Conservation (phyloP, 1,140 invertebrate species). For the Cheumatopsyche charites region DNA sequence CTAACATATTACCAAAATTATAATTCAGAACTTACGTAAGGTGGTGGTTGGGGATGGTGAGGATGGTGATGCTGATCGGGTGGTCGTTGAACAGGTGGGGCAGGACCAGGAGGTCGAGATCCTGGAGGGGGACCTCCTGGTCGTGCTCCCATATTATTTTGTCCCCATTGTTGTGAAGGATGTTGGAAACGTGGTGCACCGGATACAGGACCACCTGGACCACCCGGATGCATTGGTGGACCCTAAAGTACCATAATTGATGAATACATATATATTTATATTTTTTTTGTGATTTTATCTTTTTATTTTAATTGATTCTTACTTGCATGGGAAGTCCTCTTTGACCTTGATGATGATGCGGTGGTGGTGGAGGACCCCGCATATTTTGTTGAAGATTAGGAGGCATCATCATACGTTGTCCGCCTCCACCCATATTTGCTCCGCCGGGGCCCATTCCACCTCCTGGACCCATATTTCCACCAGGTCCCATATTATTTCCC, state of each 20-base stretch:
- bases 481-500: constrained; percentile 51
- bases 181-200: constrained; percentile 43
- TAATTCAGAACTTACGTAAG: constrained; percentile 31
- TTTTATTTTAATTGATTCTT: neutral
- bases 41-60: constrained; percentile 39
- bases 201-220: constrained; percentile 41
- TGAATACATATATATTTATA: too few species aligned
- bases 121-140: constrained; percentile 41
- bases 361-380: constrained; percentile 56
- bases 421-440: constrained; percentile 58
- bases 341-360: constrained; percentile 56
- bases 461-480: constrained; percentile 54
- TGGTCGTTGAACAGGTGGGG: constrained; percentile 35
- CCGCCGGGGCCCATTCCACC: constrained; percentile 51
- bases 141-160: constrained; percentile 26
- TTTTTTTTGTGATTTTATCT: neutral
- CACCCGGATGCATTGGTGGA: constrained; percentile 58
- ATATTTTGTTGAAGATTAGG: constrained; percentile 48
- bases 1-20: neutral
- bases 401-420: constrained; percentile 52
- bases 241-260: constrained; percentile 45
- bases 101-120: constrained; percentile 38
- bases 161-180: constrained; percentile 44
- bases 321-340: constrained; percentile 46
- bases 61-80: constrained; percentile 42